Evolutionary conservation across 2,797 vertebrate genomes (phyloP), one percentile per base, ranked within the genome.

Genomic region (Perdix hodgsoniae): DNA sequence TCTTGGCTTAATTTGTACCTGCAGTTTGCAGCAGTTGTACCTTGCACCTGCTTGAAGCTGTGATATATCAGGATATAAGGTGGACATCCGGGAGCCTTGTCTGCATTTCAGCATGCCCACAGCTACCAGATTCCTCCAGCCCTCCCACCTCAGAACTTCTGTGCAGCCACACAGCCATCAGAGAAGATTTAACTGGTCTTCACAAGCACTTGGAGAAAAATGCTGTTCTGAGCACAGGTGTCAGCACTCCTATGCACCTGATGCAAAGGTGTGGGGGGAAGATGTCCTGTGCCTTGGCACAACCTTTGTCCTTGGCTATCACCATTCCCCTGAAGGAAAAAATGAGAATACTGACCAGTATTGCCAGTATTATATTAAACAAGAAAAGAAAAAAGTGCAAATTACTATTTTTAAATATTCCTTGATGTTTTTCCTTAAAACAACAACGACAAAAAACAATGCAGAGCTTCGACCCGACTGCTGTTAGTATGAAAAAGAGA

Each of bases 121-220:
- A 56, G 11, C 16, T 85, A 44, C 12, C 35, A 42, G 14, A 35
- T 4, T 42, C 5, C 14, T 54, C 24, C 57, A 52, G 27, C 50
- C 31, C 42, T 85, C 57, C 57, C 24, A 61, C 4, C 18, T 50
- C 35, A 4, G 9, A 0, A 0, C 27, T 88, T 72, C 77, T 49
- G 22, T 57, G 60, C 0, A 9, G 39, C 18, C 23, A 39, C 1
- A 0, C 17, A 59, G 37, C 29, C 2, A 1, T 27, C 26, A 49
- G n/a, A 26, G 9, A 37, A 49, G 14, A 15, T 29, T 17, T 31
- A 57, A 21, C 26, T 24, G 27, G 1, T 33, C 35, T 84, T 61
- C 63, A 54, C 24, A 66, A 73, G 7, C 15, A 18, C 8, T 33
- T 29, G 18, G 27, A 67, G 63, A 40, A 80, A 77, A 76, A 11